These are phyloP conservation scores for Neodiprion fabricii DNA, from an alignment of 1,140 invertebrate species.

Conservation along the genomic window DNA sequence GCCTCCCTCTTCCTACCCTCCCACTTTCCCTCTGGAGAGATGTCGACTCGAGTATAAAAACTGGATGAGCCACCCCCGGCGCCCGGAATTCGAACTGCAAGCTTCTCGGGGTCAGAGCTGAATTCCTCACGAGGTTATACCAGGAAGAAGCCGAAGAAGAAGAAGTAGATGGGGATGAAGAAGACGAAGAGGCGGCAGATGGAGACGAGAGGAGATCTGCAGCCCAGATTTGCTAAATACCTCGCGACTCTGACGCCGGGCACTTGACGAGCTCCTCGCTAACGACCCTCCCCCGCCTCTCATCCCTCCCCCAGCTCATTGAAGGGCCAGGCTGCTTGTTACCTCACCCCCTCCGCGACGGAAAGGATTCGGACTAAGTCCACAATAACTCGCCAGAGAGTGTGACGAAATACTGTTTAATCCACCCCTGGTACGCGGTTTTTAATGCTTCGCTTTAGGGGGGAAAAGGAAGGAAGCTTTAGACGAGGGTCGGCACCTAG, in stretches of 20 bases:
- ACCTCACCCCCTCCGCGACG: too few relatives aligned
- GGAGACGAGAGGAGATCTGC: neutral
- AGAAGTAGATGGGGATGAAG: conserved; percentile 17
- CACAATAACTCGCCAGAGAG: too few relatives aligned
- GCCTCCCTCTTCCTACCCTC: neutral
- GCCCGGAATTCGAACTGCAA: conserved; percentile 37
- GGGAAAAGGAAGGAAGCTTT: too few relatives aligned
- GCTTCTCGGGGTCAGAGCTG: conserved; percentile 19
- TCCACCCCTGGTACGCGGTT: too few relatives aligned
- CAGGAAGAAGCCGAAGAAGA: conserved; percentile 1
- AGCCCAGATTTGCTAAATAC: neutral
- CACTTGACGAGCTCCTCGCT: conserved; percentile 3
- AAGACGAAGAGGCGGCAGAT: neutral
- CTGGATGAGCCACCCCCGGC: conserved; percentile 16
- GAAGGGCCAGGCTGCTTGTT: too few relatives aligned
- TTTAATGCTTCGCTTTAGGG: too few relatives aligned
- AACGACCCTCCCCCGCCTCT: neutral
- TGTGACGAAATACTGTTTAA: too few relatives aligned
- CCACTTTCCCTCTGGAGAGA: conserved; percentile 32
- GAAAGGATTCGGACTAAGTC: too few relatives aligned
- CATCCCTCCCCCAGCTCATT: too few relatives aligned
- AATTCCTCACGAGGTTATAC: conserved; percentile 14
- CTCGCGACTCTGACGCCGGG: neutral
- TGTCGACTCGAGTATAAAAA: conserved; percentile 34
- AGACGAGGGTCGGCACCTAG: too few relatives aligned